Evolutionary conservation across 2,797 vertebrate species (phyloP).

Genomic region (Karalla daura): DNA sequence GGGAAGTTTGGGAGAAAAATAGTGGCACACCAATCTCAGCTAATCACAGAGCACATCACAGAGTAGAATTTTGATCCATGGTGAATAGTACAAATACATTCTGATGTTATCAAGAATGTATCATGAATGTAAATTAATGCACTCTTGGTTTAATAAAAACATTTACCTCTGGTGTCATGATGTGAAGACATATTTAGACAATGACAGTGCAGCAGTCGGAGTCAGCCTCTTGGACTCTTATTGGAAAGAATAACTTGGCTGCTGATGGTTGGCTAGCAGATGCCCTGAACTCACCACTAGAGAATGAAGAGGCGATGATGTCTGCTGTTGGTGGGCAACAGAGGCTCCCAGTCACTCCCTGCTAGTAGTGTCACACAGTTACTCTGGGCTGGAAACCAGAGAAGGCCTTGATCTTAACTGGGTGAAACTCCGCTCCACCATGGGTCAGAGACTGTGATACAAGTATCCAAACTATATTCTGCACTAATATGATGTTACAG

Average conservation of each 20-base stretch:
- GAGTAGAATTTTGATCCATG: too few species aligned
- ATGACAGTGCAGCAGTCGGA: neutral
- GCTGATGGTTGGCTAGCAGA: conserved; percentile 28
- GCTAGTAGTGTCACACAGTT: conserved; percentile 34
- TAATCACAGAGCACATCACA: too few species aligned
- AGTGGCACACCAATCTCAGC: too few species aligned
- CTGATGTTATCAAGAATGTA: too few species aligned
- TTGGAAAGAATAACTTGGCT: conserved; percentile 40
- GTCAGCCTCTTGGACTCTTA: conserved; percentile 15
- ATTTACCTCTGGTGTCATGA: neutral
- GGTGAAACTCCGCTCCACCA: conserved; percentile 43
- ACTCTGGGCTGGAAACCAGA: conserved; percentile 51
- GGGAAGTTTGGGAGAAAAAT: too few species aligned
- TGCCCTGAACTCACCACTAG: conserved; percentile 33
- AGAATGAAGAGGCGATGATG: neutral
- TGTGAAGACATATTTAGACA: neutral
- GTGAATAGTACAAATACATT: too few species aligned
- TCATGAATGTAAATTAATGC: too few species aligned
- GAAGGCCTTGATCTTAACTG: conserved; percentile 29
- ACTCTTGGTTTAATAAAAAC: too few species aligned
- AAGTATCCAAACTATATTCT: neutral
- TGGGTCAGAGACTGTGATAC: conserved; percentile 17
- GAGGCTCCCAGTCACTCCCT: neutral
- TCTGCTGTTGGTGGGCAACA: conserved; percentile 55
- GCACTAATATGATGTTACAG: neutral